Evolutionary conservation across 2,888 invertebrate species (phyloP).

Genomic region (Agapostemon virescens): DNA sequence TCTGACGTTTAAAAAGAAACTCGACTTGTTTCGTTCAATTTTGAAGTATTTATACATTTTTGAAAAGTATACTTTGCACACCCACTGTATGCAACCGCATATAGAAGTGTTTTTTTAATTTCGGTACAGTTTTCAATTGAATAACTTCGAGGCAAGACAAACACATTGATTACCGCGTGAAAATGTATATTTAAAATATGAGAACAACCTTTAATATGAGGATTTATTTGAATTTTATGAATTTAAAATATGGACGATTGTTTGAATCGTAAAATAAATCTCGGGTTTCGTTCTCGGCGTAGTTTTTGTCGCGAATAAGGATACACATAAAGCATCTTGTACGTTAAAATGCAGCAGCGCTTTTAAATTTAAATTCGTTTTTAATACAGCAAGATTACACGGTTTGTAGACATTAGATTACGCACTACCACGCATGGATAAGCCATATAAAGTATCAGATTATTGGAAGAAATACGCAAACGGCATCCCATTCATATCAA

Average conservation of each 20-base stretch:
- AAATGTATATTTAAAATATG: no score
- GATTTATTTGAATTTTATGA: no score
- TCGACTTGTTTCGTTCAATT: no score
- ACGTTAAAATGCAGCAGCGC: background rate
- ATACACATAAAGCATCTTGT: background rate
- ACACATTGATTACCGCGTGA: no score
- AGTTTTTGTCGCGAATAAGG: background rate
- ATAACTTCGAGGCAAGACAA: background rate
- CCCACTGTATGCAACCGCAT: no score
- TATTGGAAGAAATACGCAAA: conserved; percentile 42
- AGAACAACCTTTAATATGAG: background rate
- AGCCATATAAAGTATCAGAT: conserved; percentile 28
- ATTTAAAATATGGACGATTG: background rate
- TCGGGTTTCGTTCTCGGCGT: background rate
- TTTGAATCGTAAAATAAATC: background rate
- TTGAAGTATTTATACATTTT: no score
- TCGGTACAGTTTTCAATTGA: no score
- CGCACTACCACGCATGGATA: background rate
- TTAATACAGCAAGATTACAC: conserved; percentile 23
- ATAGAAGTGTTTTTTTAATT: no score
- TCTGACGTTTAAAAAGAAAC: no score
- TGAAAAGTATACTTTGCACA: no score
- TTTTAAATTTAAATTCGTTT: conserved; percentile 27
- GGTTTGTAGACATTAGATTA: conserved; percentile 25
- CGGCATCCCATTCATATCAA: conserved; percentile 36